Conservation (phyloP, 2,888 invertebrate genomes). For the Heliconius cydno region DNA sequence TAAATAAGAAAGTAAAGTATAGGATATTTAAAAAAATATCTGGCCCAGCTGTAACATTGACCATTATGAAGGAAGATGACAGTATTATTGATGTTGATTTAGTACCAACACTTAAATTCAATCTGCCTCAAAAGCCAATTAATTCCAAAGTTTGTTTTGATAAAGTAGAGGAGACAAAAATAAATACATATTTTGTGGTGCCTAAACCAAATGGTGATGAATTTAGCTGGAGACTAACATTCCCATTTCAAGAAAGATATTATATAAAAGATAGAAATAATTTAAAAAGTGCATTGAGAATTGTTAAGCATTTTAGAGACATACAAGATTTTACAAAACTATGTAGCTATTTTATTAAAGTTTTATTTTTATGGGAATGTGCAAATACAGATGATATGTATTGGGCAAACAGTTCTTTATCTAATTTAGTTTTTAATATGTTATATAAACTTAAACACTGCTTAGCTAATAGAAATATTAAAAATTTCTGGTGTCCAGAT, state of each 20-base stretch:
- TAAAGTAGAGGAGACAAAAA: conserved; percentile 52
- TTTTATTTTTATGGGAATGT: conserved; percentile 67
- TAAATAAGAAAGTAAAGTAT: conserved; percentile 53
- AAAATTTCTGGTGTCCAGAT: conserved; percentile 65
- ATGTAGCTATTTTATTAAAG: conserved; percentile 70
- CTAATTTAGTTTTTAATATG: conserved; percentile 62
- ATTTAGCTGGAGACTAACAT: conserved; percentile 65
- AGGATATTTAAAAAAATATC: conserved; percentile 59
- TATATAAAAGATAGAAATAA: conserved; percentile 60
- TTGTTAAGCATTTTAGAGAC: conserved; percentile 64
- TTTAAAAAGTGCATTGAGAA: conserved; percentile 62
- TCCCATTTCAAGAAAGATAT: conserved; percentile 66
- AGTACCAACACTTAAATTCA: conserved; percentile 65
- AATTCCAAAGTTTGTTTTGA: conserved; percentile 57
- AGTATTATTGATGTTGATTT: conserved; percentile 65
- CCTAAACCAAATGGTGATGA: conserved; percentile 64
- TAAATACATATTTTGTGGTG: conserved; percentile 62
- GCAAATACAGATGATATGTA: conserved; percentile 52
- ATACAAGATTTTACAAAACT: conserved; percentile 63
- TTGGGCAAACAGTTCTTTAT: conserved; percentile 61
- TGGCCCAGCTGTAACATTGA: conserved; percentile 66
- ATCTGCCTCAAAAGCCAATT: conserved; percentile 57
- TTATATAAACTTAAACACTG: conserved; percentile 58
- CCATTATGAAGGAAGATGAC: conserved; percentile 52
- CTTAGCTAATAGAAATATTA: conserved; percentile 54